Evolutionary conservation across 2,888 invertebrate species (phyloP), one percentile per base, ranked within the genome.

Genomic region (Drosophila pegasa): DNA sequence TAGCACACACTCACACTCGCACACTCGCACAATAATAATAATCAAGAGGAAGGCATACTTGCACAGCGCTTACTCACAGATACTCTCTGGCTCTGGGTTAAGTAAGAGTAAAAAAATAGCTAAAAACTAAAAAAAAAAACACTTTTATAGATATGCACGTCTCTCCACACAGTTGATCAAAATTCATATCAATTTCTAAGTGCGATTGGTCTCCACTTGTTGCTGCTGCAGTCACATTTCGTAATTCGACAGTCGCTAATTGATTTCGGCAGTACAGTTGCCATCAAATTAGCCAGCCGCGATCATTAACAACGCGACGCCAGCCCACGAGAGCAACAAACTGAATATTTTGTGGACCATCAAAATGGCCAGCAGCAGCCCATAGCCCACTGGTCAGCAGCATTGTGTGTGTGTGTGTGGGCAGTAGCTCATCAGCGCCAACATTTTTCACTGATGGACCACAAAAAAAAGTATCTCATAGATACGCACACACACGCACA

Each of bases 301-400:
- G 65, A 74, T 74, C 81, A 80, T 86, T 83, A 86, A 72, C 55
- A 64, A 43, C 12, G 41, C 55, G 38, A 85, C 77, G 85, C 84
- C 84, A 83, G 84, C 86, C 56, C 65, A 55, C 51, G 45, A 25
- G 14, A 67, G 47, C 35, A 41, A 16, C 40, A 54, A 55, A 16
- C 57, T 48, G 38, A 40, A 43, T 35, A 61, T 43, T 57, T 43
- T 25, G 40, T 31, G 51, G 52, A 45, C 40, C 67, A 52, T 54
- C 87, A 86, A 80, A 86, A 80, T 80, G 80, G 87, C 83, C 77
- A 62, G 25, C 54, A 29, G 20, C 78, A 67, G 52, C 41, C 33
- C 51, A 54, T 51, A 45, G 58, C 48, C 50, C 71, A 75, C 43
- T 64, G 64, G 62, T 45, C 55, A 63, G 50, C 37, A 43, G 48